Base-by-base conservation (phyloP, 2,888 invertebrate genomes). In the Agrotis segetum region DNA sequence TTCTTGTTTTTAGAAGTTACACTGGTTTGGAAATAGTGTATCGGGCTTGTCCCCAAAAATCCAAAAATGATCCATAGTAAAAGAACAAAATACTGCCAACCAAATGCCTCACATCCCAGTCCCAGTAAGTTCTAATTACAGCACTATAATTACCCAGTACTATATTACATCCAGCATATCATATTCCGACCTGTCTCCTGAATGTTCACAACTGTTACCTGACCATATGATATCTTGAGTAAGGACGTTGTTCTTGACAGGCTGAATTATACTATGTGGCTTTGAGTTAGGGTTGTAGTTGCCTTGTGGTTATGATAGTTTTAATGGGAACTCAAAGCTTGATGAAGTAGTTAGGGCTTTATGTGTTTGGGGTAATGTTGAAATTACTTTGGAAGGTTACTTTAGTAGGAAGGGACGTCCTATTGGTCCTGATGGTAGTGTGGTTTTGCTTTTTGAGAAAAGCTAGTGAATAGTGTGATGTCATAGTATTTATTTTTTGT, bases 131-230 rank as follows among this genome's bases (percentile, higher is more conserved):
- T 62, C 34, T 59, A 34, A 71, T 75, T 47, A 65, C 71, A 52
- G n/a, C 34, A 70, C 69, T 67, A 40, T 50, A 73, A 72, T 61
- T 59, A 67, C 6, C 29, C 13, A 21, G 58, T 60, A 60, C 44
- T 46, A 14, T 52, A 68, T 81, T 73, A 71, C 66, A 67, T 21
- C 64, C 55, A 56, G 34, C 58, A 71, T 84, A 81, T 86, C 65
- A 59, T 40, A 64, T 85, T 84, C 61, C 78, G 50, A 83, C 81
- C 81, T 84, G 85, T 84, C 84, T 77, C 71, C 75, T 71, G 82
- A 77, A 50, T 56, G 59, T 19, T 71, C 56, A 34, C 85, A 72
- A 77, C 79, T 82, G 79, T 77, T 77, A 68, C 69, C 69, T 68
- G 74, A 34, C 9, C 58, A 79, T 68, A 67, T 46, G 68, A 82